Base-by-base conservation (phyloP, 1,140 invertebrate genomes). In the Drosophila chauvacae region DNA sequence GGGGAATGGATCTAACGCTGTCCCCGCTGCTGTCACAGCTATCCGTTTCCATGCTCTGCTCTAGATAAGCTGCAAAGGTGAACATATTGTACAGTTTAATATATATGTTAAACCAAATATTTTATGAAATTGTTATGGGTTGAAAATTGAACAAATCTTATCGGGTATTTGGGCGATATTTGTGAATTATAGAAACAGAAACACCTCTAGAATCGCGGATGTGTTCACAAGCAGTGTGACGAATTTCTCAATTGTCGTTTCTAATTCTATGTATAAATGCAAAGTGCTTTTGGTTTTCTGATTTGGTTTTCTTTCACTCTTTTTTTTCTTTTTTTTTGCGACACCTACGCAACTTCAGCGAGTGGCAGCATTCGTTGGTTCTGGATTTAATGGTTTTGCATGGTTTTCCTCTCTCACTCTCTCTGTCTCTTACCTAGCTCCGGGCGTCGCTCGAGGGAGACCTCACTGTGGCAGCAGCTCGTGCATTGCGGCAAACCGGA, bases 1-100 rank as follows among this genome's bases (percentile, higher is more conserved):
- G 81, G 53, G 91, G 91, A 65, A 92, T 91, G 7, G 91, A 92
- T 50, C 86, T 84, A 26, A 62, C 47, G 55, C 91, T 91, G 41
- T 92, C 91, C 69, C 77, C 63, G 26, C 23, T 83, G 70, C 83
- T 85, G 55, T 83, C 83, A 50, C 68, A 84, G 53, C 81, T 91
- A 47, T 90, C 87, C 44, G 80, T 68, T 74, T 80, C 77, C 77
- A 80, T 80, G 62, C 63, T 77, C 33, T 50, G 62, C 23, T 30
- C 18, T 13, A 28, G 33, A 35, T 33, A 58, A 41, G 18, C 48
- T 72, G 7, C 3, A 33, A 42, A 14, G 4, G 7, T 2, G 3
- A 11, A 13, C 13, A 35, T 35, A 13, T 35, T 35, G 10, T 35
- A 4, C 35, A 35, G 10, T 4, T 13, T 35, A 13, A 5, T 13